Base-by-base conservation (phyloP, 1,140 invertebrate species). In the Copidosoma floridanum region DNA sequence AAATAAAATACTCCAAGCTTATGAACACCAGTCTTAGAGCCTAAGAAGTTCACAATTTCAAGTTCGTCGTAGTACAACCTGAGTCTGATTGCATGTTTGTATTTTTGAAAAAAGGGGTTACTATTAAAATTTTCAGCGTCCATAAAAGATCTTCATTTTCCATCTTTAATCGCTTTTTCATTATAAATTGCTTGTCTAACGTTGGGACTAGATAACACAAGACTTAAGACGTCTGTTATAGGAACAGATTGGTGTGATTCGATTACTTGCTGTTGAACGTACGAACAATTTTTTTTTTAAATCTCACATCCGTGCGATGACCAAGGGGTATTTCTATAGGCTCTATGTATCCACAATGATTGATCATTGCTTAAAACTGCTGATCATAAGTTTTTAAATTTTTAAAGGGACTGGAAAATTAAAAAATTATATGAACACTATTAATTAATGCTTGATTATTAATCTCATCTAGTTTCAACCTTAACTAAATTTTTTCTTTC, bases 61-160 rank as follows among this genome's bases (percentile, higher is more conserved):
- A 65, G 24, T 27, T 67, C 65, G 32, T 65, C 62, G 26, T 62
- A 68, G 26, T 64, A 68, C 18, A 68, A 55, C 41, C 57, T 48
- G n/a, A 67, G 56, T 29, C 65, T 53, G 6, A 67, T 48, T 29
- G 65, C 57, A 59, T 63, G 44, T 35, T 54, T 59, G 18, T 58
- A 56, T 51, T 27, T 26, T 37, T 48, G 35, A 35, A 65, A 57
- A 52, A 67, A 56, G 27, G 44, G 41, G 41, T 65, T 59, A 18
- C 2, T 50, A 57, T 53, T 35, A 43, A 51, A 64, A 46, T 53
- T 21, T 5, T 57, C n/a, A 20, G 58, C 65, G 62, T 67, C 65
- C 6, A 58, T 27, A 23, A 64, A 64, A 21, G 56, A 62, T 16
- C n/a, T 21, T 23, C 58, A 29, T 12, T 54, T 52, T 1, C 53